These are phyloP conservation scores for Semicossyphus pulcher DNA, from an alignment of 2,113 vertebrate species.

Conservation along the genomic window DNA sequence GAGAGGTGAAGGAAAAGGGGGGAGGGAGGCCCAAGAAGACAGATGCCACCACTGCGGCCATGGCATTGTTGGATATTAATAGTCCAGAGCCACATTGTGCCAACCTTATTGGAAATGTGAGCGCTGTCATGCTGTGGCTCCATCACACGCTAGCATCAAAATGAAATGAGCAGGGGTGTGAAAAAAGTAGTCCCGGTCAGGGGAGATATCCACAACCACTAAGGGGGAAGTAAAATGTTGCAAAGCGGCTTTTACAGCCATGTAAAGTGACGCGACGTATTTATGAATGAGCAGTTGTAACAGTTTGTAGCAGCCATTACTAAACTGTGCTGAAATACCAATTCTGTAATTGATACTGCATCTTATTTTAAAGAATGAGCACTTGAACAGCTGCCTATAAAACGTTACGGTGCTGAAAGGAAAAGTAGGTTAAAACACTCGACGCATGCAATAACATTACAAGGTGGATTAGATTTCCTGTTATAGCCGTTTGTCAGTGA, in stretches of 20 bases:
- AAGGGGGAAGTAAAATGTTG: slow-evolving; percentile 18
- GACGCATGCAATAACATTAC: neutral
- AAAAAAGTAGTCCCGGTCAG: slow-evolving; percentile 47
- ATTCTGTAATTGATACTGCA: neutral
- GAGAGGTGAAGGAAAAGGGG: slow-evolving; percentile 8
- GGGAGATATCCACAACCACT: slow-evolving; percentile 13
- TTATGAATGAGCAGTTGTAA: slow-evolving; percentile 3
- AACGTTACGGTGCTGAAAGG: slow-evolving; percentile 16
- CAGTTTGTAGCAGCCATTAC: neutral
- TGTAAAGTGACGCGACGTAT: slow-evolving; percentile 14
- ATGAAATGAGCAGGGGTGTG: slow-evolving; percentile 76
- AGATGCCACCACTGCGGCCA: slow-evolving; percentile 82
- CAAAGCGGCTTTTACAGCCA: slow-evolving; percentile 1
- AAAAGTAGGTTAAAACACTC: slow-evolving; percentile 5
- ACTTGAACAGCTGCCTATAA: neutral
- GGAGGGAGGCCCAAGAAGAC: slow-evolving; percentile 64
- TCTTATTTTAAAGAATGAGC: neutral
- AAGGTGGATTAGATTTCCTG: neutral
- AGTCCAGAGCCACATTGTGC: slow-evolving; percentile 75
- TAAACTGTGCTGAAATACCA: neutral
- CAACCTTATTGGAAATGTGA: slow-evolving; percentile 77
- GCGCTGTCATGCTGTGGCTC: slow-evolving; percentile 59
- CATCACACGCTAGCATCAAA: slow-evolving; percentile 77
- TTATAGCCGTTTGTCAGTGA: neutral
- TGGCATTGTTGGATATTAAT: slow-evolving; percentile 82